A percentile compares a stretch with the other conserved stretches of the same genome.
These are phyloP conservation scores for Solenodon paradoxus DNA, from an alignment of 2,113 vertebrate genomes.

Conservation along the genomic window DNA sequence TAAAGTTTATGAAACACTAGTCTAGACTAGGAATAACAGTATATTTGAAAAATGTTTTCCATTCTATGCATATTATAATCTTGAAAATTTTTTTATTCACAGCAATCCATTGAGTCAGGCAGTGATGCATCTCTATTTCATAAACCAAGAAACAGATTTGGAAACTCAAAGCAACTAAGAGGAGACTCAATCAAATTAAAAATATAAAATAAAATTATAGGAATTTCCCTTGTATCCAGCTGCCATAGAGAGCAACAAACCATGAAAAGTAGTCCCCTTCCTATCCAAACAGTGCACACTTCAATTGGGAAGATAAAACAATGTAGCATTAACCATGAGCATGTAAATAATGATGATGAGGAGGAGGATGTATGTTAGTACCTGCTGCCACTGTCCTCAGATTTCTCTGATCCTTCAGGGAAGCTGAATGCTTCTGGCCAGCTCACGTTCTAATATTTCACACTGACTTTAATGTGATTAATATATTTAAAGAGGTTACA, in stretches of 20 bases:
- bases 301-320: not conserved
- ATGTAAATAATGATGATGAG: not conserved
- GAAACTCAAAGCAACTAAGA: not conserved
- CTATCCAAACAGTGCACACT: not conserved
- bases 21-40: not conserved
- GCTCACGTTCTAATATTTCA: not conserved
- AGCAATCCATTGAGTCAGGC: not conserved
- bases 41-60: not conserved
- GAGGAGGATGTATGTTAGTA: not conserved
- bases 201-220: constrained; percentile 1
- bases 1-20: not conserved
- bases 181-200: not conserved
- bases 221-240: not conserved
- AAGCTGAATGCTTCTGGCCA: not conserved
- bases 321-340: not conserved
- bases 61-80: not conserved
- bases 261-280: not conserved
- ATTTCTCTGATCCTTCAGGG: not conserved
- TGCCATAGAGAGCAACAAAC: not conserved
- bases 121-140: not conserved
- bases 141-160: not conserved
- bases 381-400: not conserved
- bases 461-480: not conserved
- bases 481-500: not conserved
- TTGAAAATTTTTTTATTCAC: not conserved